Percentiles rank a stretch among this genome's conserved stretches.
Conservation (phyloP, 2,797 vertebrate genomes). For the Epinephelus awoara region DNA sequence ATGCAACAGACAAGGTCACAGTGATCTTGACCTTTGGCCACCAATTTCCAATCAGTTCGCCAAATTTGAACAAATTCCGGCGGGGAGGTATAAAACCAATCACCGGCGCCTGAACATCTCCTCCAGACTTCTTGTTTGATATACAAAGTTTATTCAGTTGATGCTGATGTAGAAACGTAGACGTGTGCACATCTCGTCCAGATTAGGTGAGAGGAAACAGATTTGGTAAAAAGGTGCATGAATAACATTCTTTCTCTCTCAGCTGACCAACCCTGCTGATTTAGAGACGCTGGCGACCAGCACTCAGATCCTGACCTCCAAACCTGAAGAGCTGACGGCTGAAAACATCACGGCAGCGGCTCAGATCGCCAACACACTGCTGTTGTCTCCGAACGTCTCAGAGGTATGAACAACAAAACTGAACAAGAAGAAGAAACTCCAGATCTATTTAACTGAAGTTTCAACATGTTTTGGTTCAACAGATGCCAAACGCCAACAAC, state of each 20-base stretch:
- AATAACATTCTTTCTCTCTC: background rate
- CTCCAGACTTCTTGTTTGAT: too few relatives aligned
- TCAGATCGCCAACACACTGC: conserved; percentile 56
- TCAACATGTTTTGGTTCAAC: too few relatives aligned
- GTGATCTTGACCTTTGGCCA: too few relatives aligned
- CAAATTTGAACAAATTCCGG: too few relatives aligned
- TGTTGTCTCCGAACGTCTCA: conserved; percentile 33
- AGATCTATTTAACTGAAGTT: too few relatives aligned
- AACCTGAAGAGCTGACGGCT: conserved; percentile 58
- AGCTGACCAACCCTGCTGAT: conserved; percentile 46
- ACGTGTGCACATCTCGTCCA: background rate
- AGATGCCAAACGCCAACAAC: background rate
- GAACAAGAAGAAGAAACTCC: background rate
- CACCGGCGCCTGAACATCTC: too few relatives aligned
- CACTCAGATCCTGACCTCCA: conserved; percentile 77
- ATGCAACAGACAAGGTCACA: too few relatives aligned
- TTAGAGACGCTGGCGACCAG: conserved; percentile 45
- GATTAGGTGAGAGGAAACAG: background rate
- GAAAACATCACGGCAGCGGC: conserved; percentile 60
- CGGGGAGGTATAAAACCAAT: too few relatives aligned
- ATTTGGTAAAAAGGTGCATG: too few relatives aligned
- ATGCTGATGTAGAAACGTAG: background rate
- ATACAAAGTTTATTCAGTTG: too few relatives aligned
- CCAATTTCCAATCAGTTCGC: too few relatives aligned
- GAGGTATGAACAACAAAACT: conserved; percentile 30